Percentiles rank a stretch among this genome's conserved stretches.
Conservation (phyloP, 2,888 invertebrate genomes). For the Danaus chrysippus region DNA sequence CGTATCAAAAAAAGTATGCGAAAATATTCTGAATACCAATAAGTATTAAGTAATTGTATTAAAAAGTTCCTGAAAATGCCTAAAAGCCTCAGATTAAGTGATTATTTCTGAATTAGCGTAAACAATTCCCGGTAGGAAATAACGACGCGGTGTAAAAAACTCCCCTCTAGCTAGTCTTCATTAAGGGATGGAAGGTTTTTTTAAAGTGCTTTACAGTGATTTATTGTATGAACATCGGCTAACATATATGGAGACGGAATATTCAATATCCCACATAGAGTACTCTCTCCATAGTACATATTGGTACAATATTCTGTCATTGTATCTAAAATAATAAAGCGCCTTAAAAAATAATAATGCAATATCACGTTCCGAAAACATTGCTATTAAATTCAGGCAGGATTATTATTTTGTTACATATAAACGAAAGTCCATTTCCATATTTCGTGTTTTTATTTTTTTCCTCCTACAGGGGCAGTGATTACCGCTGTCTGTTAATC, state of each 20-base stretch:
- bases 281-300: background rate
- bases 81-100: background rate
- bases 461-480: constrained; percentile 42
- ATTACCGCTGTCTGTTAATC: constrained; percentile 37
- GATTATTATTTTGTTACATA: too few relatives aligned
- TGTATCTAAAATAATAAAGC: background rate
- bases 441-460: constrained; percentile 30
- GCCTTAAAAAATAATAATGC: background rate
- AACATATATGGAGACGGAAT: constrained; percentile 38
- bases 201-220: constrained; percentile 62
- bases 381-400: constrained; percentile 6
- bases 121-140: constrained; percentile 28
- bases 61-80: constrained; percentile 12
- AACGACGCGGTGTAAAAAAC: constrained; percentile 26
- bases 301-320: background rate
- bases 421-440: constrained; percentile 42
- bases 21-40: background rate
- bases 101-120: constrained; percentile 25
- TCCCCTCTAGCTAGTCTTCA: constrained; percentile 40
- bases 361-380: constrained; percentile 1
- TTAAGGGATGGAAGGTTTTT: constrained; percentile 55
- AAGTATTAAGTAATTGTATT: constrained; percentile 8
- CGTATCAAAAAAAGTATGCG: too few relatives aligned
- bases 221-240: constrained; percentile 60
- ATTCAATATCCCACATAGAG: background rate